A percentile compares a stretch with the other conserved stretches of the same genome.
These are phyloP conservation scores for Dimorphilus gyrociliatus DNA, from an alignment of 2,888 invertebrate species.

Conservation along the genomic window DNA sequence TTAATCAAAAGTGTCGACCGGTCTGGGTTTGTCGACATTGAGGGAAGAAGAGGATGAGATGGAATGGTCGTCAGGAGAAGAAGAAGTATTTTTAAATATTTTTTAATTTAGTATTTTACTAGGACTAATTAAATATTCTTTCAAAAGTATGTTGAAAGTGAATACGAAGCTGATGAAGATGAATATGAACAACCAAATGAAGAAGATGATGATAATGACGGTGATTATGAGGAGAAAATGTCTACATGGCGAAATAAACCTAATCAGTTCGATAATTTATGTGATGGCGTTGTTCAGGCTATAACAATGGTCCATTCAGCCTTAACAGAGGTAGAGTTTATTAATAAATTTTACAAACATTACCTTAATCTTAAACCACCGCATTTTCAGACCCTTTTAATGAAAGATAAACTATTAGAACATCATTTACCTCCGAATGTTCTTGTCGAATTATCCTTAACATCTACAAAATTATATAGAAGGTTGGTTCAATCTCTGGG, in stretches of 20 bases:
- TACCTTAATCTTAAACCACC: no score
- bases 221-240: no score
- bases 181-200: background rate
- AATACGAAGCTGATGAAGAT: background rate
- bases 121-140: no score
- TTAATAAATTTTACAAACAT: no score
- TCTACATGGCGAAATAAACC: slow-evolving; percentile 18
- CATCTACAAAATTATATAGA: slow-evolving; percentile 27
- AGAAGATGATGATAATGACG: slow-evolving; percentile 16
- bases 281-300: slow-evolving; percentile 30
- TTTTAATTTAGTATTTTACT: no score
- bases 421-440: slow-evolving; percentile 31
- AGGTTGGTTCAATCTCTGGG: slow-evolving; percentile 16
- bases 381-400: slow-evolving; percentile 24
- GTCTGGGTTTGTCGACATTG: no score
- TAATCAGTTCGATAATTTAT: slow-evolving; percentile 32
- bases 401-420: slow-evolving; percentile 33
- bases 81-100: no score
- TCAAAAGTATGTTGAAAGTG: no score
- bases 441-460: slow-evolving; percentile 24
- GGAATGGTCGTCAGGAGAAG: no score
- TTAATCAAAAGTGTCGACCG: no score
- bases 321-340: slow-evolving; percentile 21
- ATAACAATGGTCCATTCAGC: slow-evolving; percentile 28
- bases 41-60: no score